Evolutionary conservation across 2,797 vertebrate genomes (phyloP).

Genomic region (Malurus splendens): DNA sequence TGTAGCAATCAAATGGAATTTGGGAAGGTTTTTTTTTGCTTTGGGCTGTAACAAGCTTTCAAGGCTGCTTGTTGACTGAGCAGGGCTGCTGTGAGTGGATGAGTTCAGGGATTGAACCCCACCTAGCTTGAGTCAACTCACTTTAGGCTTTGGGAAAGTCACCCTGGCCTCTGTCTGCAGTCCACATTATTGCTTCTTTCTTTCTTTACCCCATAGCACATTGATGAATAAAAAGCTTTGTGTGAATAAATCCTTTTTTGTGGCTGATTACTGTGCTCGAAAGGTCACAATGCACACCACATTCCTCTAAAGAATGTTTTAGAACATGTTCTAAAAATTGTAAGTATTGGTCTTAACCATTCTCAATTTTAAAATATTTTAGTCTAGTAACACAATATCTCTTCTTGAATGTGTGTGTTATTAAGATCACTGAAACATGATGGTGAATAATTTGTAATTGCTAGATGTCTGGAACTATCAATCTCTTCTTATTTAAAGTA

Average conservation of each 20-base stretch:
- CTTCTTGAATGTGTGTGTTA: not conserved
- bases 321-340: not conserved
- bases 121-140: not conserved
- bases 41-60: not conserved
- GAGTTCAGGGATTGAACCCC: not conserved
- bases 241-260: not conserved
- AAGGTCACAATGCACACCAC: not conserved
- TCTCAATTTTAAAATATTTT: not conserved
- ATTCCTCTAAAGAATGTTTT: not conserved
- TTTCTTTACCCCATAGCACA: not conserved
- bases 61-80: not conserved
- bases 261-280: not conserved
- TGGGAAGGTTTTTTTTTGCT: not conserved
- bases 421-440: not conserved
- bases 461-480: not conserved
- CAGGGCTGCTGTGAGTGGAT: not conserved
- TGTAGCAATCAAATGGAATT: conserved; percentile 11
- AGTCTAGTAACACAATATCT: not conserved
- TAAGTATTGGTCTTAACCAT: not conserved
- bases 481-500: not conserved
- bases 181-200: not conserved
- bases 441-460: not conserved
- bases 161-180: not conserved
- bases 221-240: not conserved
- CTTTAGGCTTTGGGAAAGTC: not conserved